Evolutionary conservation across 2,797 vertebrate species (phyloP).

Genomic region (Etheostoma perlongum): DNA sequence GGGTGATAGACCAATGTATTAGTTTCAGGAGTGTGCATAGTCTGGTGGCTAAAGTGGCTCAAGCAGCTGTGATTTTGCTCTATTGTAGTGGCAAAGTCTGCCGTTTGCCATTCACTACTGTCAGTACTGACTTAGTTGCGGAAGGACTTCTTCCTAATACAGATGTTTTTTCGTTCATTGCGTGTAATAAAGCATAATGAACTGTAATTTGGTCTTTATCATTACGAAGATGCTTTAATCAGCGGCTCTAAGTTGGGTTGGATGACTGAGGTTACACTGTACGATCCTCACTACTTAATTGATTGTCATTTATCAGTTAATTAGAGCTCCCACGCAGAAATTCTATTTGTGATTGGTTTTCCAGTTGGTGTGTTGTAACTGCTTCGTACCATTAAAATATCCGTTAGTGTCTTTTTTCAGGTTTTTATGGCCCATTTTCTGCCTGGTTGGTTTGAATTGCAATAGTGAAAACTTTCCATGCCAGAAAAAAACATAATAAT

Average conservation of each 20-base stretch:
- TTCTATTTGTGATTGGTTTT: not conserved
- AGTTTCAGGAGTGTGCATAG: not conserved
- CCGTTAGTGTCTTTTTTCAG: not conserved
- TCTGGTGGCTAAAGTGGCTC: not conserved
- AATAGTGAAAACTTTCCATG: not conserved
- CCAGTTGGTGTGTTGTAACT: not conserved
- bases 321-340: conserved; percentile 5
- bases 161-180: not conserved
- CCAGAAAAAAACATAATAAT: not conserved
- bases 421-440: not conserved
- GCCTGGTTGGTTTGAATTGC: not conserved
- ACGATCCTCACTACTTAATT: conserved; percentile 5
- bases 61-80: not conserved
- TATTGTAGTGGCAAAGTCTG: not conserved
- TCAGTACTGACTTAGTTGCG: not conserved
- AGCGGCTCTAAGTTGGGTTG: not conserved
- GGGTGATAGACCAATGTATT: conserved; percentile 14
- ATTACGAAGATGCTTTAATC: conserved; percentile 4
- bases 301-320: conserved; percentile 15
- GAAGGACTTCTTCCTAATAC: not conserved
- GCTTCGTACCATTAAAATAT: not conserved
- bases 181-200: not conserved
- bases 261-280: not conserved
- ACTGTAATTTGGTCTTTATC: not conserved
- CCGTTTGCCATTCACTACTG: not conserved